Percentiles rank a stretch among this genome's conserved stretches.
Conservation (phyloP, 2,797 vertebrate genomes). For the Distichodus sexfasciatus region DNA sequence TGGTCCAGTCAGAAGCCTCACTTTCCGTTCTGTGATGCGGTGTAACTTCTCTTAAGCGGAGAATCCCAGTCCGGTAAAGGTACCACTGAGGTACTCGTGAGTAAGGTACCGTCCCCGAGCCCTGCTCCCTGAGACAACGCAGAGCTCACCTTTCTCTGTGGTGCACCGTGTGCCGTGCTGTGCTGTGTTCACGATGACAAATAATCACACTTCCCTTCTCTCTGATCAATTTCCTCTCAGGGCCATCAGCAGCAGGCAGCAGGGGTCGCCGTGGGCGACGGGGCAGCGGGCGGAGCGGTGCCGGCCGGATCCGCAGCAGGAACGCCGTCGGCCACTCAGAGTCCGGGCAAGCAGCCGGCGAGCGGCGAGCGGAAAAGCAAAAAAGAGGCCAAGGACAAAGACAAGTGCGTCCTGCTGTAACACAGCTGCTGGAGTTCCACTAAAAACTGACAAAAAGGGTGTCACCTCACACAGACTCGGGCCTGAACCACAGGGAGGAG, state of each 20-base stretch:
- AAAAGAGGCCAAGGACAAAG: constrained; percentile 85
- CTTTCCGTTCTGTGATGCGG: too few species aligned
- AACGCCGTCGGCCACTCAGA: constrained; percentile 68
- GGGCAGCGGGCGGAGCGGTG: constrained; percentile 21
- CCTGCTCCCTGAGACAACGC: too few species aligned
- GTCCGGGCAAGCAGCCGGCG: constrained; percentile 83
- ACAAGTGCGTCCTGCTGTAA: constrained; percentile 96
- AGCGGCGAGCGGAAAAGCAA: constrained; percentile 88
- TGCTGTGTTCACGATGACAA: too few species aligned
- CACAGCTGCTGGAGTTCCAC: constrained; percentile 44
- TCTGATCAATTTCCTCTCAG: constrained; percentile 46
- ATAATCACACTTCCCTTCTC: too few species aligned
- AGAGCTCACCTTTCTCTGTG: too few species aligned
- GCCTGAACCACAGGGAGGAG: constrained; percentile 54
- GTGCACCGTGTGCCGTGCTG: too few species aligned
- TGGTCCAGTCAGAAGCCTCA: too few species aligned
- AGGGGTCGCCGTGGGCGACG: constrained; percentile 43
- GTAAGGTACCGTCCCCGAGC: too few species aligned
- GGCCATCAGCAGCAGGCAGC: constrained; percentile 58
- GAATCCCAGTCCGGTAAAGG: too few species aligned
- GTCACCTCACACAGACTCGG: constrained; percentile 62
- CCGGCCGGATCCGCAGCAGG: constrained; percentile 45
- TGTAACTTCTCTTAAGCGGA: too few species aligned
- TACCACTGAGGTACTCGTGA: too few species aligned
- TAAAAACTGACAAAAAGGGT: constrained; percentile 46